phyloP scores from a whole-genome alignment of 2,113 vertebrate species.

The Daphoenositta chrysoptera region DNA sequence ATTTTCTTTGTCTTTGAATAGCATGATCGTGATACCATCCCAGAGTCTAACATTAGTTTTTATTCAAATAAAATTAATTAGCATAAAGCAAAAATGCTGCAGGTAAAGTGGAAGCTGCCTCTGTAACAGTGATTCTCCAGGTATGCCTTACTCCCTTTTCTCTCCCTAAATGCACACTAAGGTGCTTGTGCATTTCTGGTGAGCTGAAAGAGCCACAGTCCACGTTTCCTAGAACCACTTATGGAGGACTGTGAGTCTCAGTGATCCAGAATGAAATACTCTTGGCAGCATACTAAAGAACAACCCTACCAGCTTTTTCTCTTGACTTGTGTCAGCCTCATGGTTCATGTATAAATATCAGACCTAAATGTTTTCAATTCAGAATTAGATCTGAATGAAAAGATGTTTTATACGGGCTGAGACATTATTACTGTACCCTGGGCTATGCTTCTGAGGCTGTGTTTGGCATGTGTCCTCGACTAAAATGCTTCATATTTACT shows the following conservation, averaged over 20 bases:
- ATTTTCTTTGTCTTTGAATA: not conserved
- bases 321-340: not conserved
- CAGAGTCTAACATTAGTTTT: not conserved
- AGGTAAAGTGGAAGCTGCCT: not conserved
- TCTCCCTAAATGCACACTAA: not conserved
- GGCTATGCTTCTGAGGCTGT: not conserved
- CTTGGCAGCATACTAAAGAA: not conserved
- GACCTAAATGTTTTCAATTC: not conserved
- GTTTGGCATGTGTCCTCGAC: accelerated
- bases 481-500: not conserved
- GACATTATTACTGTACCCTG: not conserved
- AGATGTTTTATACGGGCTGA: not conserved
- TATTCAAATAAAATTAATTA: not conserved
- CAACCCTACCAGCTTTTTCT: not conserved
- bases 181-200: not conserved
- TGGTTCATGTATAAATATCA: not conserved
- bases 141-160: not conserved
- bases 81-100: not conserved
- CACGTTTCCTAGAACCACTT: not conserved
- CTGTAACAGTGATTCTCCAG: not conserved
- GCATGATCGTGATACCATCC: not conserved
- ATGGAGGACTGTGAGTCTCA: not conserved
- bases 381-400: not conserved
- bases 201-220: not conserved
- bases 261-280: not conserved